These are phyloP conservation scores for Eupeodes luniger DNA, from an alignment of 2,888 invertebrate species.

Conservation along the genomic window DNA sequence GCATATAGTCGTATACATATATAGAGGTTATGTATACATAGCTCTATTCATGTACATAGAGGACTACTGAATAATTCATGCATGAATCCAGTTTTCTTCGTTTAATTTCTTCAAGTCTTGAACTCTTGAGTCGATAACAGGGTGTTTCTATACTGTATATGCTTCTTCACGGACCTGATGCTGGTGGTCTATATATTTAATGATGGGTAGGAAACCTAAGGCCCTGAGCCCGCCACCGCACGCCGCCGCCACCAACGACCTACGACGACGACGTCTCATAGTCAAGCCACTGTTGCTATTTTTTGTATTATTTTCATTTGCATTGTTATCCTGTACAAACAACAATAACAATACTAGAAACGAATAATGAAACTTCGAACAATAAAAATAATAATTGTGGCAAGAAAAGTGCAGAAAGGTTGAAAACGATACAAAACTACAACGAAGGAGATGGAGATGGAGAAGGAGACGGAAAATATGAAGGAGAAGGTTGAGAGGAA, in stretches of 20 bases:
- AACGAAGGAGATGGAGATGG: neutral
- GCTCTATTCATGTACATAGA: slow-evolving; percentile 39
- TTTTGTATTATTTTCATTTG: slow-evolving; percentile 48
- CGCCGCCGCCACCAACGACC: neutral
- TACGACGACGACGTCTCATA: neutral
- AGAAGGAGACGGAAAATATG: too few relatives aligned
- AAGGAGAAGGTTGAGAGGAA: neutral
- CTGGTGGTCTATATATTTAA: neutral
- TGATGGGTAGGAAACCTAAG: neutral
- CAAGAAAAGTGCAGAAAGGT: slow-evolving; percentile 28
- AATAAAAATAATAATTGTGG: slow-evolving; percentile 73
- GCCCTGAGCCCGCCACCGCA: neutral
- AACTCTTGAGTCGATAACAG: neutral
- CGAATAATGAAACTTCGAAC: slow-evolving; percentile 59
- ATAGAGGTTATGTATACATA: neutral
- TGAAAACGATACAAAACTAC: neutral
- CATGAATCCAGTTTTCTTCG: slow-evolving; percentile 61
- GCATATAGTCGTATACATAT: neutral
- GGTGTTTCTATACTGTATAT: neutral
- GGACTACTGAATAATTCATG: slow-evolving; percentile 71
- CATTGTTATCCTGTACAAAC: slow-evolving; percentile 58
- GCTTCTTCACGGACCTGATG: neutral
- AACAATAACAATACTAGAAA: slow-evolving; percentile 48
- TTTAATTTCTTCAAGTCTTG: slow-evolving; percentile 42
- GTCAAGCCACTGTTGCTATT: slow-evolving; percentile 38